Evolutionary conservation across 2,888 invertebrate species (phyloP).

Genomic region (Andrena fulva): DNA sequence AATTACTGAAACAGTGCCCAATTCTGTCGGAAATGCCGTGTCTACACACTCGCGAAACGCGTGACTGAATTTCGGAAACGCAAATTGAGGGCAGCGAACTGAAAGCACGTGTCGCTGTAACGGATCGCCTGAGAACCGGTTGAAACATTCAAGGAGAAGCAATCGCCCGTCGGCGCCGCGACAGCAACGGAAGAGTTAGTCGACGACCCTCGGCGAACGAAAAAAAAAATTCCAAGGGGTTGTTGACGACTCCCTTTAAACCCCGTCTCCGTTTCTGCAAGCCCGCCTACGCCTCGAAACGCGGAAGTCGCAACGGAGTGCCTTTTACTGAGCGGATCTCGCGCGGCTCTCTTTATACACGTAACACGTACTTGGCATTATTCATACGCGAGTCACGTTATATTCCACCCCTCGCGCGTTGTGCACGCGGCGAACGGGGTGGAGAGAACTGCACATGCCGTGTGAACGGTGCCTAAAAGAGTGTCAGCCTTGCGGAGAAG

Average conservation of each 20-base stretch:
- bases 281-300: constrained; percentile 56
- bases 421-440: constrained; percentile 7
- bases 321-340: constrained; percentile 59
- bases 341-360: constrained; percentile 54
- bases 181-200: constrained; percentile 2
- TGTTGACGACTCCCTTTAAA: constrained; percentile 55
- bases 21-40: no score
- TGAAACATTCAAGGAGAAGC: not conserved
- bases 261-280: constrained; percentile 20
- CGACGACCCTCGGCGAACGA: constrained; percentile 10
- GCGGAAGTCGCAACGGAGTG: constrained; percentile 55
- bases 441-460: constrained; percentile 36
- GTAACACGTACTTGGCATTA: constrained; percentile 65
- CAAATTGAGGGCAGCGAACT: no score
- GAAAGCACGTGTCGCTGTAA: no score
- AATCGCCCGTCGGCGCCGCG: not conserved
- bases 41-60: no score
- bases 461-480: constrained; percentile 70
- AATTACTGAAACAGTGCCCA: no score
- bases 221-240: constrained; percentile 40
- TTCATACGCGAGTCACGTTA: constrained; percentile 71
- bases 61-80: no score
- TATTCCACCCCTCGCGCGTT: constrained; percentile 43
- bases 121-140: not conserved
- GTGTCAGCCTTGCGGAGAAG: constrained; percentile 46